Base-by-base conservation (phyloP, 1,140 invertebrate genomes). In the Panulirus ornatus region DNA sequence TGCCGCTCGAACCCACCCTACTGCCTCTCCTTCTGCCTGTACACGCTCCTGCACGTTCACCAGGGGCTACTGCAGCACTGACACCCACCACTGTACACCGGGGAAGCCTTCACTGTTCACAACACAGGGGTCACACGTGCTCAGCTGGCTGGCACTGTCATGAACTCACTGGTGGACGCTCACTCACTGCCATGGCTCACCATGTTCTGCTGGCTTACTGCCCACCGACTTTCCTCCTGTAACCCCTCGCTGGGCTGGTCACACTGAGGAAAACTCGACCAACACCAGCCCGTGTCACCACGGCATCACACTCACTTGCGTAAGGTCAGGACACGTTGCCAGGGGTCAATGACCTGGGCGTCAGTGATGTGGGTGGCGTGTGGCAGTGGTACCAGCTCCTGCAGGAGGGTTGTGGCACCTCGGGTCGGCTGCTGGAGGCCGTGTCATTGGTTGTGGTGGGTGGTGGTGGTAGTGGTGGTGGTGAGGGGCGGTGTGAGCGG, bases 141-240 rank as follows among this genome's bases (percentile, higher is more conserved):
- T 75, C 73, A 42, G 82, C 58, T 79, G 73, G 34, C 84, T 79
- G 85, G 85, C 85, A 87, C 85, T 87, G 51, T 79, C 76, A 87
- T 58, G 54, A 66, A 22, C 58, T 47, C 42, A 51, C 85, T 87
- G 42, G 5, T 42, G 44, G 84, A 36, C 44, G 42, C 30, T 44
- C 54, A 63, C 38, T 30, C 47, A 84, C 66, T 40, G 38, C 42
- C 40, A 40, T 36, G 36, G n/a, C 63, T 73, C 83, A 44, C 66
- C 47, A 81, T 44, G 44, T 71, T 84, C 83, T 71, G 66, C 83
- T 51, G 63, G 66, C 42, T 47, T 78, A 27, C n/a, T n/a, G n/a
- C n/a, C 27, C 58, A 66, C 58, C 30, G 0, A 66, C 30, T 66
- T 30, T 66, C 54, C 11, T 66, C 22, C n/a, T 30, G 19, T 30